Evolutionary conservation across 2,797 vertebrate genomes (phyloP), one percentile per base, ranked within the genome.

Genomic region (Acanthopagrus latus): DNA sequence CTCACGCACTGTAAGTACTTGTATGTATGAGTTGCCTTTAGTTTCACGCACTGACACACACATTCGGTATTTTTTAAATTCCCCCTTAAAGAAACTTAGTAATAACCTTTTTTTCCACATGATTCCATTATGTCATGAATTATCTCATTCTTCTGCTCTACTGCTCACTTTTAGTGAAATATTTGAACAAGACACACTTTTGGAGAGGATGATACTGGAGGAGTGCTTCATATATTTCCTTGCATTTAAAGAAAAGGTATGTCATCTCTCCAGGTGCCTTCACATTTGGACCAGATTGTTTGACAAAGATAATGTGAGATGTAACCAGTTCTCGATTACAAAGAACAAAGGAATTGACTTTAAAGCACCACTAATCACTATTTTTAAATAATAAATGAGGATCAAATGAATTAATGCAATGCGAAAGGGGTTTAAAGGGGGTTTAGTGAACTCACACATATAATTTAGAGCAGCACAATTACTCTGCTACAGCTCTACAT

Each of bases 1-100:
- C 83, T 85, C 48, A 80, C 43, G 18, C 46, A 73, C 58, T 85
- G 64, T 56, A 71, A 79, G 21, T 73, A 76, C 76, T 76, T 75
- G 70, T 54, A 48, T 63, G 57, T 65, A 62, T 48, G 47, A 58
- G 67, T 71, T 74, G 33, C 57, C 47, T 51, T 74, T 59, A 79
- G 68, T 63, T 41, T 20, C 55, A 68, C 3, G 10, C 69, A 50
- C 20, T 67, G 65, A 75, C 76, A 65, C 59, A 75, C 73, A 77
- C 41, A 29, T 82, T 83, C 81, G 62, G 52, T 3, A 1, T 54
- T 56, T 29, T 60, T 48, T 18, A 66, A 74, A 69, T 14, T 17
- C 20, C 3, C 29, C 41, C 20, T 23, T 54, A 56, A 43, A 25
- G 41, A 81, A 47, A 50, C 10, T 16, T 29, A 7, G 25, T 41